Conservation (phyloP, 2,113 vertebrate genomes). For the Turnix velox region DNA sequence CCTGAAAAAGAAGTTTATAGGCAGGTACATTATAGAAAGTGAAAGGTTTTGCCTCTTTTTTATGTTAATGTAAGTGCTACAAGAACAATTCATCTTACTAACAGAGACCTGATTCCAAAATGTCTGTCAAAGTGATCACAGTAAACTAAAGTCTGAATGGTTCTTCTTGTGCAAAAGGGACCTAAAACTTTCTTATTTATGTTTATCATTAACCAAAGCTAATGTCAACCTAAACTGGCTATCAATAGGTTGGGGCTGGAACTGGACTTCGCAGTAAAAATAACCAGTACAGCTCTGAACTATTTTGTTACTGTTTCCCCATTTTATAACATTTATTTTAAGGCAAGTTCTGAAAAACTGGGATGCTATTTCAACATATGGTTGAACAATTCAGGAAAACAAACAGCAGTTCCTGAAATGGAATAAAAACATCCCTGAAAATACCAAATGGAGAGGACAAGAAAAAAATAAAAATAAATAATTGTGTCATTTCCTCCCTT, state of each 20-base stretch:
- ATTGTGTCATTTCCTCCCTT: background rate
- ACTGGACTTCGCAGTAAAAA: background rate
- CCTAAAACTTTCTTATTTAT: background rate
- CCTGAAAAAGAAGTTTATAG: background rate
- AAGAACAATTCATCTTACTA: background rate
- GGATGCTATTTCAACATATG: background rate
- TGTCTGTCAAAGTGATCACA: background rate
- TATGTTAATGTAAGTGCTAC: background rate
- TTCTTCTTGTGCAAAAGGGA: background rate
- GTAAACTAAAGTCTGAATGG: background rate
- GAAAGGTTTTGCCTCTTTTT: background rate
- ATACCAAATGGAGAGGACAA: background rate
- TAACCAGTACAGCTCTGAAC: background rate
- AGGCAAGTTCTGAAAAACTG: background rate
- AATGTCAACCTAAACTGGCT: background rate
- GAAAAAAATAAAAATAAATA: too few relatives aligned
- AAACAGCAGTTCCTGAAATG: background rate
- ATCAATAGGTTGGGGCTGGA: background rate
- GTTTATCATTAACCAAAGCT: slow-evolving; percentile 40
- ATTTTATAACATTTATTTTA: background rate
- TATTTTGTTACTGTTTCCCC: background rate
- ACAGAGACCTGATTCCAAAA: background rate
- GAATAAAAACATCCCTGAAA: background rate
- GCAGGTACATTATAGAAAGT: background rate
- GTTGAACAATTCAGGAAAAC: background rate